These are phyloP conservation scores for Gopherus flavomarginatus DNA, from an alignment of 2,113 vertebrate genomes.

Conservation along the genomic window DNA sequence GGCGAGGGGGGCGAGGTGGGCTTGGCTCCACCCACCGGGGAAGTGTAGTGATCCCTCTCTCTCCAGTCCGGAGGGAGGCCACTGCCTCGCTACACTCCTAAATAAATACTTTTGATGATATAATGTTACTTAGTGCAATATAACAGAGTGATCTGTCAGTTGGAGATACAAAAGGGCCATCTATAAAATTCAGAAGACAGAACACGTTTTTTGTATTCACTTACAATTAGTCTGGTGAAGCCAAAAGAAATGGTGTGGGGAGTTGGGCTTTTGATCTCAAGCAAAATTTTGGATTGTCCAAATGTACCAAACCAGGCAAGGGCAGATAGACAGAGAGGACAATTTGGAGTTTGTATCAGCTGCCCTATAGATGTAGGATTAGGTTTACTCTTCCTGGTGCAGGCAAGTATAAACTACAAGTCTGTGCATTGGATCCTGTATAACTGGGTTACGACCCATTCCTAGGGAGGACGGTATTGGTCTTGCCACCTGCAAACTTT, in stretches of 20 bases:
- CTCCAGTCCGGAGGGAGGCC: no score
- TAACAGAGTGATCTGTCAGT: neutral
- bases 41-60: no score
- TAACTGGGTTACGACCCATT: neutral
- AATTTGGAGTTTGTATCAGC: neutral
- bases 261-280: rapidly evolving
- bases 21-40: no score
- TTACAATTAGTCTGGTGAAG: neutral
- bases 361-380: no score
- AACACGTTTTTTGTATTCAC: rapidly evolving
- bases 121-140: neutral
- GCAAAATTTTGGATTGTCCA: neutral
- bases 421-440: no score
- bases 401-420: no score
- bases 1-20: no score
- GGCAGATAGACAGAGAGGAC: rapidly evolving
- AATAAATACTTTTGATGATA: neutral
- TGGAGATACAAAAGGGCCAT: rapidly evolving
- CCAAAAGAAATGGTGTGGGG: neutral
- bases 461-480: no score
- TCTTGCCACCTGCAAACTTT: neutral
- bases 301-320: neutral
- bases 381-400: neutral
- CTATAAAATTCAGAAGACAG: neutral
- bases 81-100: neutral